Conservation (phyloP, 2,888 invertebrate species). For the Ennomos erosarius region DNA sequence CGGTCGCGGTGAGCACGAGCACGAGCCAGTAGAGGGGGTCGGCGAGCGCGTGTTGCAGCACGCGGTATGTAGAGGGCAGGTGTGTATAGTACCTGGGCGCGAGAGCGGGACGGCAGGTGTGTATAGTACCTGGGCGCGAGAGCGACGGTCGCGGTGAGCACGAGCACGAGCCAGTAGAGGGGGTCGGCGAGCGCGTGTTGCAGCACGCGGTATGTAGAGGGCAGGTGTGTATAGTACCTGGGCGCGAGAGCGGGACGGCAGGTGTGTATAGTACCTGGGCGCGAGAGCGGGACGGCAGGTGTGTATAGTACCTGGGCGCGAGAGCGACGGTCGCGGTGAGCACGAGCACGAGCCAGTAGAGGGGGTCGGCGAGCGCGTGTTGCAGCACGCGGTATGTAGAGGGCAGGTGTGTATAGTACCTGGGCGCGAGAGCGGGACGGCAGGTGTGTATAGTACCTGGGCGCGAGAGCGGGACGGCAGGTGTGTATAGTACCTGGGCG, state of each 20-base stretch:
- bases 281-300: no score
- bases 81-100: constrained; percentile 91
- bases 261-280: no score
- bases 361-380: constrained; percentile 88
- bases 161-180: constrained; percentile 92
- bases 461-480: no score
- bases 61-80: constrained; percentile 95
- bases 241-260: no score
- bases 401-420: constrained; percentile 79
- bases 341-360: constrained; percentile 90
- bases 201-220: constrained; percentile 95
- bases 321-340: not conserved
- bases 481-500: constrained; percentile 93
- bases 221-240: constrained; percentile 87
- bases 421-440: no score
- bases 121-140: no score
- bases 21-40: constrained; percentile 93
- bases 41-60: constrained; percentile 91
- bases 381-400: constrained; percentile 78
- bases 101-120: no score
- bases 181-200: constrained; percentile 90
- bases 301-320: no score
- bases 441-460: no score
- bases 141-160: constrained; percentile 91
- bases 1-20: constrained; percentile 89